These are phyloP conservation scores for human DNA, from an alignment of 2,113 vertebrate genomes.

Conservation along the genomic window GRCh38 chr9:1284001-1284500, in stretches of 20 bases:
- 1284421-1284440: neutral
- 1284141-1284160: constrained; percentile 18
- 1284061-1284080: constrained; percentile 62
- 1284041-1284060: constrained; percentile 80
- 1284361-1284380: neutral
- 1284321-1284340: neutral
- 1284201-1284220: constrained; percentile 46
- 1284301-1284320: neutral
- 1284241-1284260: constrained; percentile 36
- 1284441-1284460: neutral
- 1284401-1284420: neutral
- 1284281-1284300: neutral
- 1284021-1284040: constrained; percentile 71
- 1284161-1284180: constrained; percentile 32
- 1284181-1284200: neutral
- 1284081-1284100: constrained; percentile 82
- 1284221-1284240: constrained; percentile 24
- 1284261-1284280: constrained; percentile 53
- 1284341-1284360: accelerated
- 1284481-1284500: neutral
- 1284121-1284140: constrained; percentile 59
- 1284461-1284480: neutral
- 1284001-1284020: constrained; percentile 54
- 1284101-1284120: constrained; percentile 57
- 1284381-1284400: neutral